Evolutionary conservation across 2,113 vertebrate species (phyloP).

Genomic region (Diadophis punctatus): DNA sequence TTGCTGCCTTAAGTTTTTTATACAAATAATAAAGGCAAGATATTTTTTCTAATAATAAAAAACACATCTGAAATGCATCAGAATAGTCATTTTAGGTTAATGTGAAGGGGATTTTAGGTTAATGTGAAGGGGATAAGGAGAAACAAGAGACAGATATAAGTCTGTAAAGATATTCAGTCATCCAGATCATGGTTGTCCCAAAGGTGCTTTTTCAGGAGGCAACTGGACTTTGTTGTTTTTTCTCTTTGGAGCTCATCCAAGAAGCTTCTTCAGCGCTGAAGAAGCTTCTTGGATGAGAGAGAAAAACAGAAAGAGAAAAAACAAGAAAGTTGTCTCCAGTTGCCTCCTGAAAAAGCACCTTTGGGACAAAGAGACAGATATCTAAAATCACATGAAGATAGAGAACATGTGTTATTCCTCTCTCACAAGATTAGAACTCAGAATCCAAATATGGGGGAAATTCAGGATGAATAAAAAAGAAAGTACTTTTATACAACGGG

Average conservation of each 20-base stretch:
- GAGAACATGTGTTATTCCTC: background rate
- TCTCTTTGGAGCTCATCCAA: too few relatives aligned
- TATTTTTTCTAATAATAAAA: background rate
- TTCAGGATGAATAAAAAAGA: background rate
- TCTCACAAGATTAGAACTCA: background rate
- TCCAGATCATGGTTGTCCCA: too few relatives aligned
- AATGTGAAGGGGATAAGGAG: background rate
- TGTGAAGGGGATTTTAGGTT: background rate
- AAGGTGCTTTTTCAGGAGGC: too few relatives aligned
- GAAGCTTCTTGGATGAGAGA: too few relatives aligned
- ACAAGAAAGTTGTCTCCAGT: too few relatives aligned
- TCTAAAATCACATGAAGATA: background rate
- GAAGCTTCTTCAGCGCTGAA: too few relatives aligned
- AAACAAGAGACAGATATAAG: background rate
- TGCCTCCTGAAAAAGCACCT: too few relatives aligned
- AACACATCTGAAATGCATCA: background rate
- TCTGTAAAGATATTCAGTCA: too few relatives aligned
- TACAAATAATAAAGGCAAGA: background rate
- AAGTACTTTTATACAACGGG: background rate
- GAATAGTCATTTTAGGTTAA: background rate
- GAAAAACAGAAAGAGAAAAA: too few relatives aligned
- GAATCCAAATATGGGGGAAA: background rate
- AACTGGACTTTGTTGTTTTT: too few relatives aligned
- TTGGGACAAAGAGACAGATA: background rate
- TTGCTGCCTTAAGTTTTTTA: background rate